These are phyloP conservation scores for Pteruthius melanotis DNA, from an alignment of 2,113 vertebrate genomes.

Conservation along the genomic window DNA sequence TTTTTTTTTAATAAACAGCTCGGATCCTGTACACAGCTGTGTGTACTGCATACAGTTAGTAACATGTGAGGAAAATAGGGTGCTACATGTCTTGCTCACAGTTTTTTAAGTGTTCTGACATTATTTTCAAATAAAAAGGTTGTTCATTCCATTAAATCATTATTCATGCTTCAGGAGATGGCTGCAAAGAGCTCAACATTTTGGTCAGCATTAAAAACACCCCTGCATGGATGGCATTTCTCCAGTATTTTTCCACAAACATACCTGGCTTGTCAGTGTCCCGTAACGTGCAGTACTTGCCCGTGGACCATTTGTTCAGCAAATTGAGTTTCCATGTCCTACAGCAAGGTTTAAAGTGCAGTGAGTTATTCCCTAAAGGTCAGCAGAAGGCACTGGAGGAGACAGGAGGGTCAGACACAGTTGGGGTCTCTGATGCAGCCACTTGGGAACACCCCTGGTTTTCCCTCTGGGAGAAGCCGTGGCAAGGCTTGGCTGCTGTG, in stretches of 20 bases:
- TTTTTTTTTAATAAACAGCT: background rate
- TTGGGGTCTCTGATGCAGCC: background rate
- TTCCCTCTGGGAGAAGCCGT: background rate
- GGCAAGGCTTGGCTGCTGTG: background rate
- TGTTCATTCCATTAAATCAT: constrained; percentile 51
- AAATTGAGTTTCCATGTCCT: background rate
- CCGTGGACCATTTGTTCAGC: background rate
- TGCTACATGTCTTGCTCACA: constrained; percentile 54
- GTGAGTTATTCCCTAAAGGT: background rate
- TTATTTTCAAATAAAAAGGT: background rate
- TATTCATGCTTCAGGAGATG: constrained; percentile 26
- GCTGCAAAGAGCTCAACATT: constrained; percentile 17
- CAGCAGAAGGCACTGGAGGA: background rate
- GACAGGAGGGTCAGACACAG: rapidly evolving
- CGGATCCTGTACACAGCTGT: background rate
- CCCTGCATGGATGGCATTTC: background rate
- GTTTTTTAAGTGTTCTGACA: constrained; percentile 24
- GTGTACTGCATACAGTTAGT: background rate
- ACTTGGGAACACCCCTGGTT: rapidly evolving
- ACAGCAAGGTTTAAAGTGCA: background rate
- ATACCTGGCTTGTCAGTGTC: background rate
- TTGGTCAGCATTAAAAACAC: constrained; percentile 35
- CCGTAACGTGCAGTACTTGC: background rate
- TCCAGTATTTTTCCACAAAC: constrained; percentile 2
- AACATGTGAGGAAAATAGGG: constrained; percentile 7